A percentile compares a stretch with the other conserved stretches of the same genome.
Evolutionary conservation across 2,113 vertebrate genomes (phyloP).

Genomic region (Leucosticte australis): DNA sequence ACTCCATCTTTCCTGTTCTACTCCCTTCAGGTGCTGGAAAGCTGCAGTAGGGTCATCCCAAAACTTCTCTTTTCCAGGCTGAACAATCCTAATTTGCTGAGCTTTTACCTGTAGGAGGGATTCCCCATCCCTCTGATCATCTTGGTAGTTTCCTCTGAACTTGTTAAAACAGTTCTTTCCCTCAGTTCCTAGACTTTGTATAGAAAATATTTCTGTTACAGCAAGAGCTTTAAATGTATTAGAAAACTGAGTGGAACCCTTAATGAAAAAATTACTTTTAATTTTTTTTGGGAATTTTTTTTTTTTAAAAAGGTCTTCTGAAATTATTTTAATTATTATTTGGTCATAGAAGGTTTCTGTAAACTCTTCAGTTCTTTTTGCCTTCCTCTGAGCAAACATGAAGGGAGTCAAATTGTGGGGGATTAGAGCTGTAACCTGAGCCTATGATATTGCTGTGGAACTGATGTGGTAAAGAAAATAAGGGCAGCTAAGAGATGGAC

Average conservation of each 20-base stretch:
- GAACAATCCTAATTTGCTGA: background rate
- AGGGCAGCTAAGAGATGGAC: slow-evolving; percentile 24
- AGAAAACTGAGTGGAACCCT: background rate
- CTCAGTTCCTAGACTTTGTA: background rate
- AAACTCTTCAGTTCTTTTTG: background rate
- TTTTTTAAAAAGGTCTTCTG: background rate
- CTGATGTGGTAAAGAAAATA: background rate
- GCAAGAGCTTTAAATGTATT: background rate
- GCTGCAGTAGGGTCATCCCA: background rate
- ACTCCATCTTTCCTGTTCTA: background rate
- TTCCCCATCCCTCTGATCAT: background rate
- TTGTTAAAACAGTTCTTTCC: background rate
- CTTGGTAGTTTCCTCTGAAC: background rate
- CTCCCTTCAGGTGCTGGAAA: background rate
- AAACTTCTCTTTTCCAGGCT: background rate
- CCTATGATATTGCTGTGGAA: slow-evolving; percentile 17
- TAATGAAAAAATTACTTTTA: background rate
- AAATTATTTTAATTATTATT: background rate
- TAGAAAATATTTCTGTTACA: background rate
- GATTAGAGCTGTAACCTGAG: background rate
- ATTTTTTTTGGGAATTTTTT: background rate
- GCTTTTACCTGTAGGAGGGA: background rate
- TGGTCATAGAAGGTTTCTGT: background rate
- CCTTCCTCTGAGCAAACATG: background rate
- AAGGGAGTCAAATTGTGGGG: background rate